Conservation (phyloP, 2,888 invertebrate species). For the Linnaemya tessellans region DNA sequence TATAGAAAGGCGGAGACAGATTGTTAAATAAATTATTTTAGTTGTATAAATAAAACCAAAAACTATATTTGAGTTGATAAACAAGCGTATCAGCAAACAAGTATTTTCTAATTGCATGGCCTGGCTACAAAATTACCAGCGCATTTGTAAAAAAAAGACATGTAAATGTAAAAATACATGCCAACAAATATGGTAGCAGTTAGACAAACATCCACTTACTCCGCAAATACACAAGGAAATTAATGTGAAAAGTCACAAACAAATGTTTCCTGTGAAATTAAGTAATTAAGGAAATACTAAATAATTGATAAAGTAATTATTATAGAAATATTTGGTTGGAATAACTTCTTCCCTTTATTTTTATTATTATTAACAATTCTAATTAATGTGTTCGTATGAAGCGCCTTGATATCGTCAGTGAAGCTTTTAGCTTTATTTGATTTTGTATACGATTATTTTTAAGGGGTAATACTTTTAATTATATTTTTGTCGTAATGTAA, state of each 20-base stretch:
- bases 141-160: background rate
- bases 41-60: conserved; percentile 5
- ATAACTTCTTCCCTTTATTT: background rate
- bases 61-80: conserved; percentile 44
- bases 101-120: conserved; percentile 64
- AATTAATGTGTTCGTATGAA: background rate
- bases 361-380: background rate
- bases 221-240: background rate
- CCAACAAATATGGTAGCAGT: background rate
- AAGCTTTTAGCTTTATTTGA: background rate
- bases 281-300: background rate
- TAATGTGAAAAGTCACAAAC: background rate
- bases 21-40: background rate
- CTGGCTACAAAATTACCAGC: conserved; percentile 25
- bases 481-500: background rate
- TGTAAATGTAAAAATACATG: conserved; percentile 13
- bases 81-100: conserved; percentile 56
- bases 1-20: no score
- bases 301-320: background rate
- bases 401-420: background rate
- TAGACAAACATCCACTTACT: background rate
- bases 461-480: background rate
- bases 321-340: background rate
- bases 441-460: background rate
- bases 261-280: background rate